Base-by-base conservation (phyloP, 92 coral and sea anemone genomes). In the Zoanthus sociatus region DNA sequence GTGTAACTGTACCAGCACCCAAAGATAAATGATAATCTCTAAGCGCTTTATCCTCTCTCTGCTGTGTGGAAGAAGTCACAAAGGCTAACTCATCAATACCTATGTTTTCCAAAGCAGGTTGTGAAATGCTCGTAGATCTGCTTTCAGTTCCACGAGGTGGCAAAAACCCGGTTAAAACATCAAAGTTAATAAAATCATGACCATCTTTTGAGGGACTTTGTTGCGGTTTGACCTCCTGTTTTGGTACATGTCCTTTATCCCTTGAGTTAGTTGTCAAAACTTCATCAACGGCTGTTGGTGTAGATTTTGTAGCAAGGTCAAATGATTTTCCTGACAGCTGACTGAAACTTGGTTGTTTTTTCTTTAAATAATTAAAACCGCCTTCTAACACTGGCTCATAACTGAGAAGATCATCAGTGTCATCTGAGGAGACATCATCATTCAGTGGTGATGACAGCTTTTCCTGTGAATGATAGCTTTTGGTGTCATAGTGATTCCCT, bases 321-420 rank as follows among this genome's bases (percentile, higher is more conserved):
- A 20, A 15, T 48, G 75, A 48, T 53, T 76, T 87, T 45, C 81
- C 86, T 7, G 56, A 78, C 26, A 37, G 61, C 10, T 42, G 16
- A 13, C n/a, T 48, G n/a, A 7, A 78, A 20, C 17, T 37, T 18
- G 56, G 50, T 42, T 37, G 56, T 16, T 10, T 75, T 68, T 89
- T 83, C 70, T 76, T 71, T 64, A 94, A 67, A 66, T 93, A 93
- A 31, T 93, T 92, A 0, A 92, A 88, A 73, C 93, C 94, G 16
- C 96, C 93, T 86, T 94, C 94, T 60, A 94, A 37, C 11, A 87
- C 95, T 1, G 98, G 94, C 15, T 94, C 98, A 72, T 93, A 94
- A 70, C 92, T 93, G 48, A 94, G 83, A 50, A 94, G 89, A 64
- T 94, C 98, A 83, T 94, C 98, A 32, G 98, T 94, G 54, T 94